Base-by-base conservation (phyloP, 1,140 invertebrate genomes). In the Euwallacea similis region DNA sequence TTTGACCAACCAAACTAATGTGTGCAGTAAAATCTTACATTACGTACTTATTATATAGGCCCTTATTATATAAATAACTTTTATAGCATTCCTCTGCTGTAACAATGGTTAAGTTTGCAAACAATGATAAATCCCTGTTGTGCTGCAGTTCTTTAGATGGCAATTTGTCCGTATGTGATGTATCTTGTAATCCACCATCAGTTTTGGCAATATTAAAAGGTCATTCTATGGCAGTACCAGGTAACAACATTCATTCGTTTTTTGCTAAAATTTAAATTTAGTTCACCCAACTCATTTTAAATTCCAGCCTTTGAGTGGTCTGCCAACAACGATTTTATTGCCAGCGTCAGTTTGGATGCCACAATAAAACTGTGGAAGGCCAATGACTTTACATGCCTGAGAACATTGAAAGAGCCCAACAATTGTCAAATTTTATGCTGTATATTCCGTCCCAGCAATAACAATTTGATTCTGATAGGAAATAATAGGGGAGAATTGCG, bases 91-190 rank as follows among this genome's bases (percentile, higher is more conserved):
- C 85, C 64, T 86, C 87, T 50, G 86, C 91, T 78, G 91, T 95
- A 11, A 90, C 89, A n/a, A 88, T 91, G 81, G 85, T 95, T 4
- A 93, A 92, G 81, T 96, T 96, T 87, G 93, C 93, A 0, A 92
- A 95, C 82, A 93, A 95, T 83, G 93, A 96, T 78, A 87, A 88
- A 66, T 90, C 90, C 6, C 87, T 88, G 73, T 83, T 96, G 43
- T 93, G 92, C 60, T 93, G 91, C 80, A 91, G 89, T 33, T 95
- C 93, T 2, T 81, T 90, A 63, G 93, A 96, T 83, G 90, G 91
- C 0, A 89, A 86, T 4, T 82, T 95, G 16, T 94, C 93, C 0
- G 89, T 96, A 60, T 95, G 92, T 83, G 90, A 95, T 81, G 87
- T 93, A 9, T 87, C 87, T 2, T 85, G 87, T 2, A 86, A 85